These are phyloP conservation scores for Rhynchophorus ferrugineus DNA, from an alignment of 1,140 invertebrate genomes.

Conservation along the genomic window DNA sequence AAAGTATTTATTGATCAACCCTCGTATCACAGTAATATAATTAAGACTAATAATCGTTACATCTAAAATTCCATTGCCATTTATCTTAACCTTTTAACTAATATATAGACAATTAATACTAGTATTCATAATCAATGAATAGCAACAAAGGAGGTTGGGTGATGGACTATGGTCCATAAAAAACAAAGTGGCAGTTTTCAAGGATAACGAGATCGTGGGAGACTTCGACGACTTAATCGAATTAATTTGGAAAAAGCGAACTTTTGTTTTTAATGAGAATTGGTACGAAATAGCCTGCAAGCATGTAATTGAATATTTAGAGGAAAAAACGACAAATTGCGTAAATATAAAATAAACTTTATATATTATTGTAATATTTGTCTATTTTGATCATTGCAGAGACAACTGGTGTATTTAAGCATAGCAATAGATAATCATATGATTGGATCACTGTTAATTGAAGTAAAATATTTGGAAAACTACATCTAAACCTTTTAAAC, in stretches of 20 bases:
- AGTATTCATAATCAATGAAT: too few relatives aligned
- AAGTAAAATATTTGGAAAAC: slow-evolving; percentile 37
- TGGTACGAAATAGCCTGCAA: slow-evolving; percentile 39
- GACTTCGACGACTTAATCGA: slow-evolving; percentile 41
- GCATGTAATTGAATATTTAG: slow-evolving; percentile 35
- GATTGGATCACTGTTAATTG: slow-evolving; percentile 44
- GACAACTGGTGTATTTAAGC: slow-evolving; percentile 44
- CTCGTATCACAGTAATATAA: too few relatives aligned
- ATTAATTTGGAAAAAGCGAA: slow-evolving; percentile 40
- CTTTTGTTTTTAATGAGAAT: slow-evolving; percentile 38
- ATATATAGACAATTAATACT: too few relatives aligned
- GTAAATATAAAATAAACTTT: slow-evolving; percentile 14
- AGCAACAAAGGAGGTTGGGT: slow-evolving; percentile 18
- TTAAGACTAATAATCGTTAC: too few relatives aligned
- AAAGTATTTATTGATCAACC: too few relatives aligned
- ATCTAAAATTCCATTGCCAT: too few relatives aligned
- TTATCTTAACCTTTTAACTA: too few relatives aligned
- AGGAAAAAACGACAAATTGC: slow-evolving; percentile 18
- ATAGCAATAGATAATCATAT: slow-evolving; percentile 40
- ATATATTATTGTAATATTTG: background rate
- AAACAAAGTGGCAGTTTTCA: slow-evolving; percentile 39
- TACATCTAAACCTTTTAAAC: background rate
- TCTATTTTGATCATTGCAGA: slow-evolving; percentile 37
- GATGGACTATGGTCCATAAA: slow-evolving; percentile 27
- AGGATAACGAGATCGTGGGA: slow-evolving; percentile 42